Conservation (phyloP, 2,113 vertebrate species). For the Zosterops hypoxanthus region DNA sequence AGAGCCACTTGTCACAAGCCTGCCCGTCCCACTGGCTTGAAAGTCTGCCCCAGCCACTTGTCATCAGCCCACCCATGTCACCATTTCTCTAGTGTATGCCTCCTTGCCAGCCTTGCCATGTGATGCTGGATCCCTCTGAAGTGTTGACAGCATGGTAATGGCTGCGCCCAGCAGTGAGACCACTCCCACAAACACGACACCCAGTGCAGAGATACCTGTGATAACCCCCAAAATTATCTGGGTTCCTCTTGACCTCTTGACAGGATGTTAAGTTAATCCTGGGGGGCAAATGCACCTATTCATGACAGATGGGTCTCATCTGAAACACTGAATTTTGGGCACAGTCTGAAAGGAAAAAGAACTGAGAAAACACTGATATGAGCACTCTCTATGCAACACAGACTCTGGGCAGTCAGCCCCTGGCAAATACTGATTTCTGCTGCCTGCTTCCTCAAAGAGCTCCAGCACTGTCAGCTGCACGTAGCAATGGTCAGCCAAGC, state of each 20-base stretch:
- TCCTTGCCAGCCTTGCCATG: background rate
- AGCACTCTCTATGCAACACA: background rate
- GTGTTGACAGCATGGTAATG: fast-evolving
- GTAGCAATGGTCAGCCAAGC: background rate
- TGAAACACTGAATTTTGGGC: background rate
- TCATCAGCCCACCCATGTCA: background rate
- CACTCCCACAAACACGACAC: background rate
- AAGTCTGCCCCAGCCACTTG: background rate
- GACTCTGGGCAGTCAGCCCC: background rate
- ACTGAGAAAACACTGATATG: background rate
- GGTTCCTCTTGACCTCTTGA: background rate
- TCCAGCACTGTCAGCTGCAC: background rate
- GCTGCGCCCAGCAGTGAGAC: background rate
- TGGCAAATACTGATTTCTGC: background rate
- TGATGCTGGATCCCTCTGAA: background rate
- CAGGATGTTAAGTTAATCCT: background rate
- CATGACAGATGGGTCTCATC: background rate
- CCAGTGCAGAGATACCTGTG: background rate
- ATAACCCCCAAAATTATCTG: background rate
- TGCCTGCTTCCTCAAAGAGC: background rate
- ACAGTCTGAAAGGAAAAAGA: background rate
- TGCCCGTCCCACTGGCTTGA: background rate
- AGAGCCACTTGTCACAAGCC: background rate
- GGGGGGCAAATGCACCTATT: fast-evolving
- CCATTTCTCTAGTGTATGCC: fast-evolving